phyloP scores from a whole-genome alignment of 2,797 vertebrate genomes.

The Threskiornis aethiopicus region DNA sequence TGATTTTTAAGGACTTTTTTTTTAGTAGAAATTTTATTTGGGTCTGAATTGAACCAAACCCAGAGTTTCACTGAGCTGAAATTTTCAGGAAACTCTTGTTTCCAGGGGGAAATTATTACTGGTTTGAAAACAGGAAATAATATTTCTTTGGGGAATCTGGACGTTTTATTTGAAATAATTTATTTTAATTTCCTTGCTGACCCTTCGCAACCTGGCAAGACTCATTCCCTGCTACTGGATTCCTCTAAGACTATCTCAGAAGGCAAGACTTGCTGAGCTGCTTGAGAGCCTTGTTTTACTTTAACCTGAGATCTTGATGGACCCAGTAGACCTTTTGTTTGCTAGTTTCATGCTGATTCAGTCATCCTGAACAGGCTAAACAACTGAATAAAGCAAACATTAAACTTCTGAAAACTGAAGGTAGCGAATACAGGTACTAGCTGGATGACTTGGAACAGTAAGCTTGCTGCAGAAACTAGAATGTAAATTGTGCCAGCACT shows the following conservation, averaged over 20 bases:
- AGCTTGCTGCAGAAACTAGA: not conserved
- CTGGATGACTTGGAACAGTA: not conserved
- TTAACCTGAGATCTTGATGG: not conserved
- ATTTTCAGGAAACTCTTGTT: not conserved
- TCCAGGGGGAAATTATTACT: not conserved
- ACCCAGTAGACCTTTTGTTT: not conserved
- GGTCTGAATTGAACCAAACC: not conserved
- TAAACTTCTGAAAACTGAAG: not conserved
- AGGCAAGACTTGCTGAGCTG: not conserved
- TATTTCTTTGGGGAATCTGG: accelerated
- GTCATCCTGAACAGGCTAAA: not conserved
- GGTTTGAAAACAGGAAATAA: not conserved
- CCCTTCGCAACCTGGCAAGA: not conserved
- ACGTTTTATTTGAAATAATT: not conserved
- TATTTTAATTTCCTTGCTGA: not conserved
- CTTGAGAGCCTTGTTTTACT: not conserved
- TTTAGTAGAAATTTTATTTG: not conserved
- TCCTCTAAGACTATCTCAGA: not conserved
- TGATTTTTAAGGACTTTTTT: not conserved
- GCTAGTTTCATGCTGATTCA: not conserved
- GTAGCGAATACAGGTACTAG: accelerated
- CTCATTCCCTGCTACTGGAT: not conserved
- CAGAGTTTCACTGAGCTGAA: not conserved
- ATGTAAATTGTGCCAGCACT: not conserved
- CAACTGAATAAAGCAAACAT: not conserved